Evolutionary conservation across 2,888 invertebrate genomes (phyloP), one percentile per base, ranked within the genome.

Genomic region (Nemoura dubitans): DNA sequence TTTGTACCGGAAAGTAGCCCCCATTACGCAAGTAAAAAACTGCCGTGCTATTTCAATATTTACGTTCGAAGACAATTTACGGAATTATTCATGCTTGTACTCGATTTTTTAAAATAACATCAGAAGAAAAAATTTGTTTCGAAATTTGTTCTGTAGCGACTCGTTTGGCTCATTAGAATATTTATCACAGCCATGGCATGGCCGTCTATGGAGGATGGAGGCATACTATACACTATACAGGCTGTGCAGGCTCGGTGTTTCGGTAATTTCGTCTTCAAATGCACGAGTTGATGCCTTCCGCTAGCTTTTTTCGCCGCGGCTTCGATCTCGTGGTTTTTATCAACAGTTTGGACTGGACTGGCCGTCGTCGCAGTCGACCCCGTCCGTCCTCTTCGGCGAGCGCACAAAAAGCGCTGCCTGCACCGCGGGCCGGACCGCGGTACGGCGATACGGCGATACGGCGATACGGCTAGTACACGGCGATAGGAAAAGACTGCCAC

Each of bases 21-120:
- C 26, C 25, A 82, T 25, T 28, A 30, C n/a, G 36, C 59, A 59
- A 59, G 82, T n/a, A 36, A 83, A 81, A 83, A 83, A 36, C 42
- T 36, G 26, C 36, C 26, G 26, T 42, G 43, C 83, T 42, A 83
- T 43, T 83, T 83, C 83, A 83, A 83, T 83, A 83, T 83, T 83
- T 36, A 42, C 43, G 29, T 42, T 83, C 29, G 29, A 83, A 83
- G 83, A 83, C 83, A 83, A 83, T 83, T 42, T 84, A 84, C 76
- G 76, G 59, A 84, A 84, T 84, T 76, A 84, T 84, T 84, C 84
- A 84, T 84, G 84, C 84, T 84, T 84, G 84, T 26, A 59, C 26
- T 84, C 27, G n/a, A 28, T 84, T 84, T 84, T 84, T 28, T 84
- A 28, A 43, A 83, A 26, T 28, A 28, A 36, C 83, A 25, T 21